phyloP scores from a whole-genome alignment of 2,113 vertebrate genomes.

The Meriones unguiculatus region DNA sequence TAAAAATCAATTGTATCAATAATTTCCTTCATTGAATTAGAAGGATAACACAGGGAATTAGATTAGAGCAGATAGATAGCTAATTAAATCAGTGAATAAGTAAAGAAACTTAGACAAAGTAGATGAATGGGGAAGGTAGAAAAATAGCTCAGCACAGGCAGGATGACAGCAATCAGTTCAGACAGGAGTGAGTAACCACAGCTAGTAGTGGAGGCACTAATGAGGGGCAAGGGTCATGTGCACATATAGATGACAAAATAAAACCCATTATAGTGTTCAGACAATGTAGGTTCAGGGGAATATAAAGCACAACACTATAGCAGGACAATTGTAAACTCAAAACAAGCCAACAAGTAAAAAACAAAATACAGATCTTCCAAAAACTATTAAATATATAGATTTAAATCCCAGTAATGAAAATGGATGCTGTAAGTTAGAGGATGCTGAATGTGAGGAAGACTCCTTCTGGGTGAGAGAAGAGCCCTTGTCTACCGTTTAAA shows the following conservation, averaged over 20 bases:
- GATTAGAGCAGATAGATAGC: background rate
- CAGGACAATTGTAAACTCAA: background rate
- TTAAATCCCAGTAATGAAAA: background rate
- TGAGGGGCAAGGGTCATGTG: too few relatives aligned
- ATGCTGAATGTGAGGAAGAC: background rate
- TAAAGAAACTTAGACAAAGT: background rate
- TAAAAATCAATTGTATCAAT: background rate
- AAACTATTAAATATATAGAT: too few relatives aligned
- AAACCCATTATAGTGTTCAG: constrained; percentile 27
- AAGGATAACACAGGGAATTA: background rate
- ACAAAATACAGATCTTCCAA: background rate
- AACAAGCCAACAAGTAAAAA: background rate
- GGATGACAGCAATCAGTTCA: background rate
- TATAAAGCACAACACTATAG: background rate
- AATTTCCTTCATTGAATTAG: background rate
- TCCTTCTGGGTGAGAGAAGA: background rate
- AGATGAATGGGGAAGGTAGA: background rate
- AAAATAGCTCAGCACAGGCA: background rate
- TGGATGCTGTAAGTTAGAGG: background rate
- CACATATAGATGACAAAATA: background rate
- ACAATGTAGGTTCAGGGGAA: constrained; percentile 48
- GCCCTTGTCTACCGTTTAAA: background rate
- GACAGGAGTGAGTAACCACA: background rate
- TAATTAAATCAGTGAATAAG: background rate
- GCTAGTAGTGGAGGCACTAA: background rate